Base-by-base conservation (phyloP, 2,888 invertebrate genomes). In the Oscheius sp. region DNA sequence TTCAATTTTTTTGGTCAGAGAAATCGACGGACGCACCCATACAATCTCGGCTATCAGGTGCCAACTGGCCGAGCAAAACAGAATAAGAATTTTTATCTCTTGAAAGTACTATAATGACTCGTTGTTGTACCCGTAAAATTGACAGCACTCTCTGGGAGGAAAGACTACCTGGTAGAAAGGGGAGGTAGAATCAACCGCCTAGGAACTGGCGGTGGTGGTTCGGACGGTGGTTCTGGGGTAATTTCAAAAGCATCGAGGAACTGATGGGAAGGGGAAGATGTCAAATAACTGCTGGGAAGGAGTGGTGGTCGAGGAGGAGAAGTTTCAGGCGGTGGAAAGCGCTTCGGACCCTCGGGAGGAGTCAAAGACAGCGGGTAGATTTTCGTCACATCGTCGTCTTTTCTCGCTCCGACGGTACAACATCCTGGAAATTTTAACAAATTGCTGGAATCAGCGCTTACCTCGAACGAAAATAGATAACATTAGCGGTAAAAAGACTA, bases 401-500 rank as follows among this genome's bases (percentile, higher is more conserved):
- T 59, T 29, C 70, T 35, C 16, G 59, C 46, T n/a, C 70, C 70
- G 18, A 70, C 70, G 9, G 59, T 70, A 43, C 70, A 70, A 27
- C 70, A 70, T 27, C 66, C 35, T 35, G 35, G n/a, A n/a, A n/a
- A n/a, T n/a, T n/a, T n/a, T n/a, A n/a, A n/a, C n/a, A n/a, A n/a
- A n/a, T n/a, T n/a, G n/a, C n/a, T n/a, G n/a, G n/a, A n/a, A n/a
- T n/a, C n/a, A n/a, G n/a, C n/a, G n/a, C n/a, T n/a, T n/a, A 73
- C 81, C 80, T 27, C 82, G 72, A 21, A 85, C 84, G 73, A 86
- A 86, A 6, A 85, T 72, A 0, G 89, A 89, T 3, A 89, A 80
- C 73, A 89, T 84, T 2, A 89, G 88, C 0, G 96, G 96, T 12
- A 96, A 90, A 16, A 96, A 91, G 86, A 96, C 93, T 6, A 96